Evolutionary conservation across 2,888 invertebrate genomes (phyloP).

Genomic region (Microctonus brassicae): DNA sequence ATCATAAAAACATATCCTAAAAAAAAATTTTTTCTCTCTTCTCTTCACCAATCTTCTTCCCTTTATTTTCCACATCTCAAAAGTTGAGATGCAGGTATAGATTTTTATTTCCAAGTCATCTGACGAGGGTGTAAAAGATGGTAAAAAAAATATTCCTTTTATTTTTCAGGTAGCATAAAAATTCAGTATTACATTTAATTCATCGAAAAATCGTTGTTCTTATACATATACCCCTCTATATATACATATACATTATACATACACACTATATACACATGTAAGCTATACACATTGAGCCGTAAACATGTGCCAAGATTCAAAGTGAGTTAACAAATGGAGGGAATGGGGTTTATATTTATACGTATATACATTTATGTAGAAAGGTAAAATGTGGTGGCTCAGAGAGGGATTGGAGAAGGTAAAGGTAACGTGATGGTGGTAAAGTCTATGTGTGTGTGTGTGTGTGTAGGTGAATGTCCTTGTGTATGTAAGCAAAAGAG

Average conservation of each 20-base stretch:
- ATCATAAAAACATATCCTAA: too few relatives aligned
- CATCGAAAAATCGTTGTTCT: background rate
- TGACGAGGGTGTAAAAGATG: background rate
- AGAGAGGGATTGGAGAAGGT: constrained; percentile 2
- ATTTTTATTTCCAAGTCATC: background rate
- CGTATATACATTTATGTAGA: too few relatives aligned
- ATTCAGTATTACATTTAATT: background rate
- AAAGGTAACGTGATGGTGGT: background rate
- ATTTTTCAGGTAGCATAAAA: background rate
- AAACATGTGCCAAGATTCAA: too few relatives aligned
- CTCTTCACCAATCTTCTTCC: background rate
- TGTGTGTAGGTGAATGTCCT: constrained; percentile 40
- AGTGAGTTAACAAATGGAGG: too few relatives aligned
- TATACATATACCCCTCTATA: too few relatives aligned
- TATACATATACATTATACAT: too few relatives aligned
- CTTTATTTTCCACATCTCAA: too few relatives aligned
- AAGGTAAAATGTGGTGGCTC: background rate
- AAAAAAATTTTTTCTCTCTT: background rate
- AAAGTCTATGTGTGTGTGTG: background rate
- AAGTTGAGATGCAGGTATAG: background rate
- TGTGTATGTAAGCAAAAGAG: constrained; percentile 47
- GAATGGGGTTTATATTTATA: background rate
- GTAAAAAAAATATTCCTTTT: background rate
- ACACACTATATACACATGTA: background rate
- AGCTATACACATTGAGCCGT: too few relatives aligned